phyloP scores from a whole-genome alignment of 2,797 vertebrate species.

The Premnoplex brunnescens region DNA sequence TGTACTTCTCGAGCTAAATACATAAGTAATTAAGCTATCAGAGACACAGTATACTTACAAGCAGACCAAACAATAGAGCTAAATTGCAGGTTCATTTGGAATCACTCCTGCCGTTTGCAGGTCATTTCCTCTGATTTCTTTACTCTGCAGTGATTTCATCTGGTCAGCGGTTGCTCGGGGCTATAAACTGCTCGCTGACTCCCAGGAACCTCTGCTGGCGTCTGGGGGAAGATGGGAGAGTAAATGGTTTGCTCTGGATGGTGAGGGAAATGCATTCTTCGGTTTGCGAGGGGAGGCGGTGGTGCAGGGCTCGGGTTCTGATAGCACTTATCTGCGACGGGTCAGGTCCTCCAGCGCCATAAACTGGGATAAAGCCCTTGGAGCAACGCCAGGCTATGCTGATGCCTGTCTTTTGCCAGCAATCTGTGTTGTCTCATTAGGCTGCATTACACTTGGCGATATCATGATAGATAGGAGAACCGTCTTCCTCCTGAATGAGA shows the following conservation, averaged over 20 bases:
- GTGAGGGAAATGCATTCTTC: no score
- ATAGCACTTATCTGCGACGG: fast-evolving
- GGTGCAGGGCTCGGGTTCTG: background rate
- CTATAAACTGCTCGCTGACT: background rate
- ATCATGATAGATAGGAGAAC: background rate
- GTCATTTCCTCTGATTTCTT: background rate
- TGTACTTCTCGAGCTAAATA: background rate
- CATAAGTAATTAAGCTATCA: background rate
- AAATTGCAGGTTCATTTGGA: background rate
- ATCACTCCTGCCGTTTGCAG: background rate
- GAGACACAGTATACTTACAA: background rate
- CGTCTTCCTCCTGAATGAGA: background rate
- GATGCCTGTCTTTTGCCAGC: background rate
- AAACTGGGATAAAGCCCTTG: background rate
- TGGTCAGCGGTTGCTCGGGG: background rate
- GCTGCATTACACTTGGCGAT: background rate
- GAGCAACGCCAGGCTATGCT: background rate
- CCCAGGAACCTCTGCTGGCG: background rate
- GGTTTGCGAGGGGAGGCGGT: background rate
- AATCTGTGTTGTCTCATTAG: background rate
- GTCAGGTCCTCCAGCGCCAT: background rate
- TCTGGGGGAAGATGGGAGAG: no score
- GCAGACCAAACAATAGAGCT: background rate
- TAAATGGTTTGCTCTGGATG: background rate
- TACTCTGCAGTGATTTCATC: background rate